Evolutionary conservation across 2,113 vertebrate species (phyloP), one percentile per base, ranked within the genome.

Genomic region (Hucho hucho): DNA sequence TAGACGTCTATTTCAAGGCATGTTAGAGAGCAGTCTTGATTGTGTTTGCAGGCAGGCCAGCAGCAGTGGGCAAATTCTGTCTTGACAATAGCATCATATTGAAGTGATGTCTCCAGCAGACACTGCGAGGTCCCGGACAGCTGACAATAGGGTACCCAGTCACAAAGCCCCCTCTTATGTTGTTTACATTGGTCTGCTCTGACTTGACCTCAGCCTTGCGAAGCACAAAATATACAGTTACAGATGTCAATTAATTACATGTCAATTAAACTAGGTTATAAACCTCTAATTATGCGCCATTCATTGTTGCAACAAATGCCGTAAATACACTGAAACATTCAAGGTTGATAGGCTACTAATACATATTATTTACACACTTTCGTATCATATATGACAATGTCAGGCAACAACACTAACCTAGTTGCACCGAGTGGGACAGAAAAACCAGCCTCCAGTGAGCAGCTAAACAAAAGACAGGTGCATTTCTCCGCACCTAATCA

Each of bases 91-190:
- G 59, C 76, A 75, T 47, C 82, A 78, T 84, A 47, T 73, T 72
- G 2, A 22, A 82, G 89, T 32, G 91, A 89, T 73, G 82, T 91
- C 92, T 72, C 89, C 75, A 70, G 76, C 76, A 89, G 84, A 79
- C 87, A 86, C 88, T 64, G 67, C 74, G 26, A 37, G 61, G 32
- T 75, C 26, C 70, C 32, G 1, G 32, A 65, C 24, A 32, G 73
- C 80, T 75, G 85, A 85, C 80, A 79, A 77, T 84, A 84, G 64
- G 37, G 1, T 3, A 3, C 43, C 29, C 22, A 32, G n/a, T 75
- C 85, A 90, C 86, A 89, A 84, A 87, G 76, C 69, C 72, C 43
- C 2, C 37, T 56, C 77, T 75, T 75, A 80, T 87, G 83, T 83
- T 87, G 83, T 90, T 88, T 64, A 75, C 79, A 71, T 20, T 16